A percentile compares a stretch with the other conserved stretches of the same genome.
These are phyloP conservation scores for Caenorhabditis drosophilae DNA, from an alignment of 2,888 invertebrate genomes.

Conservation along the genomic window DNA sequence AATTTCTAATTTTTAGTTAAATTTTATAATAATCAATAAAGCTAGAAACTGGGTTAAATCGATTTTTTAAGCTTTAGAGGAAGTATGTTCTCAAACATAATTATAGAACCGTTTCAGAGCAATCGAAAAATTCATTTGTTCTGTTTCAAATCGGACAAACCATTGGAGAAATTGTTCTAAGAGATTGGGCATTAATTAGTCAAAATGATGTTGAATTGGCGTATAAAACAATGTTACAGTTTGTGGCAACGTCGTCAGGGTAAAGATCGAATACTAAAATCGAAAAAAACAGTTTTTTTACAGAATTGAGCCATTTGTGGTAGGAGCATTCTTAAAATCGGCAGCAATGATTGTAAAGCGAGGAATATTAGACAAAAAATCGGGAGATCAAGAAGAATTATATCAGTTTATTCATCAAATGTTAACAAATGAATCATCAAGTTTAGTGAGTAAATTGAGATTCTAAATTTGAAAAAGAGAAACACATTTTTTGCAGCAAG, in stretches of 20 bases:
- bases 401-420: constrained; percentile 77
- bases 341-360: constrained; percentile 88
- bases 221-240: constrained; percentile 72
- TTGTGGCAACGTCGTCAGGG: constrained; percentile 31
- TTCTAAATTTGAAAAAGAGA: neutral
- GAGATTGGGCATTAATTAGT: constrained; percentile 83
- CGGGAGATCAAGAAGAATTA: constrained; percentile 75
- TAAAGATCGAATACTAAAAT: neutral
- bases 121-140: constrained; percentile 76
- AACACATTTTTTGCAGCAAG: constrained; percentile 74
- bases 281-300: too few relatives aligned
- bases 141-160: constrained; percentile 86
- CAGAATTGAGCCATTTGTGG: constrained; percentile 70
- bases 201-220: constrained; percentile 78
- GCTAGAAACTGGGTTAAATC: neutral
- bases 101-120: constrained; percentile 37
- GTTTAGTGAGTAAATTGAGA: constrained; percentile 73
- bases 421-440: constrained; percentile 77
- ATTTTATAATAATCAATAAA: neutral
- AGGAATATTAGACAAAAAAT: constrained; percentile 76
- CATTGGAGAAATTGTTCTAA: constrained; percentile 81
- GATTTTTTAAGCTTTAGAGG: neutral
- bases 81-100: too few relatives aligned
- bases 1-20: neutral
- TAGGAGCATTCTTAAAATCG: constrained; percentile 73